Evolutionary conservation across 2,797 vertebrate genomes (phyloP).

Genomic region (Chromobotia macracanthus): DNA sequence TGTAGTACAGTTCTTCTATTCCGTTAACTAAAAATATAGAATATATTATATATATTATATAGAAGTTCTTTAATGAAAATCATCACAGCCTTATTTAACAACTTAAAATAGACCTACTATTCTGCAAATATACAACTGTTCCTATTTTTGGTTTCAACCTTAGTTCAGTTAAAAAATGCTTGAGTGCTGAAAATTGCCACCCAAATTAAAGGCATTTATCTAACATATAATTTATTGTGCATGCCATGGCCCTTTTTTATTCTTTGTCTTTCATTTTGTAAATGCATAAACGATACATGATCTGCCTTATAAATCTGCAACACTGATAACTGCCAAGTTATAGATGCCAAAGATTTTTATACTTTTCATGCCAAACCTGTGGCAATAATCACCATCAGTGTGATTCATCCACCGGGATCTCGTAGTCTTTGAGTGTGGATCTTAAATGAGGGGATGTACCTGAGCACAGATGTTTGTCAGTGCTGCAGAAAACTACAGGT

Average conservation of each 20-base stretch:
- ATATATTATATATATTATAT: too few relatives aligned
- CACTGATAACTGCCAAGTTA: neutral
- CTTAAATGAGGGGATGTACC: too few relatives aligned
- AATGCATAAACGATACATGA: neutral
- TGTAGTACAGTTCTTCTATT: too few relatives aligned
- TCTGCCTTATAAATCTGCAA: neutral
- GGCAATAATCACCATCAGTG: neutral
- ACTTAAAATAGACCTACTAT: neutral
- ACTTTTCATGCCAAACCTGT: neutral
- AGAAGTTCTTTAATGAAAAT: neutral
- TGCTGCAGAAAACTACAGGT: conserved; percentile 1
- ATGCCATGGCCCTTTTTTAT: neutral
- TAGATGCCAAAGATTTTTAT: neutral
- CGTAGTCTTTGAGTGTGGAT: too few relatives aligned
- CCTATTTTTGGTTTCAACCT: neutral
- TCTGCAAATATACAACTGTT: neutral
- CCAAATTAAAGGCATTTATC: neutral
- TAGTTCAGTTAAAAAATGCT: neutral
- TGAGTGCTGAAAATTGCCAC: neutral
- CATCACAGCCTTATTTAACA: neutral
- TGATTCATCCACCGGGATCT: too few relatives aligned
- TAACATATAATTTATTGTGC: conserved; percentile 1
- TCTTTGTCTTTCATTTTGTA: neutral
- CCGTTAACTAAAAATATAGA: neutral
- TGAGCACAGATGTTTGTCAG: neutral